Conservation (phyloP, 2,113 vertebrate genomes). For the Carassius carassius region DNA sequence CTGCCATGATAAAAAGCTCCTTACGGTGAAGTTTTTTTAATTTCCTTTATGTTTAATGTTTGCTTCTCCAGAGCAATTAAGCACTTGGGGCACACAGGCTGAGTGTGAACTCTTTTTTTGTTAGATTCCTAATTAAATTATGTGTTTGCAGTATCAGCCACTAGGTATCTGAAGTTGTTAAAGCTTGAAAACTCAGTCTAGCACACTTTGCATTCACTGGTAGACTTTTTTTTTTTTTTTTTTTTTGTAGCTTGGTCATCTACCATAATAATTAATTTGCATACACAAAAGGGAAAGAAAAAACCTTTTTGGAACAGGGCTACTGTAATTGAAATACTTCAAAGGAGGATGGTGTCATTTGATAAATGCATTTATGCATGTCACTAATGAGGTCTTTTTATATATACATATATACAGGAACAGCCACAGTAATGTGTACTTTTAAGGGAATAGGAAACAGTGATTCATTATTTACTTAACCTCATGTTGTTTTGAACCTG, state of each 20-base stretch:
- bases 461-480: constrained; percentile 27
- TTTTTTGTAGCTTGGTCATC: constrained; percentile 9
- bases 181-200: not conserved
- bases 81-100: not conserved
- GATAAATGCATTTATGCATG: constrained; percentile 25
- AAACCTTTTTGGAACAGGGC: not conserved
- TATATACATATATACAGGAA: not conserved
- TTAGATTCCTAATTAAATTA: constrained; percentile 43
- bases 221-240: constrained; percentile 13
- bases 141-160: constrained; percentile 2
- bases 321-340: constrained; percentile 19
- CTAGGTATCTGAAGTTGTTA: constrained; percentile 12
- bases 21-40: constrained; percentile 39
- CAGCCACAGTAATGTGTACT: not conserved
- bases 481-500: not conserved
- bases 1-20: constrained; percentile 25
- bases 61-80: constrained; percentile 22
- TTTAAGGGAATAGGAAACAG: not conserved
- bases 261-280: not conserved
- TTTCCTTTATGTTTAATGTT: constrained; percentile 31
- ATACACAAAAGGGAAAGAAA: not conserved
- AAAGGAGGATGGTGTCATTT: constrained; percentile 11
- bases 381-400: constrained; percentile 8
- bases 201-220: constrained; percentile 1
- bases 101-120: constrained; percentile 6